These are phyloP conservation scores for Stigmatopora nigra DNA, from an alignment of 2,113 vertebrate genomes.

Conservation along the genomic window DNA sequence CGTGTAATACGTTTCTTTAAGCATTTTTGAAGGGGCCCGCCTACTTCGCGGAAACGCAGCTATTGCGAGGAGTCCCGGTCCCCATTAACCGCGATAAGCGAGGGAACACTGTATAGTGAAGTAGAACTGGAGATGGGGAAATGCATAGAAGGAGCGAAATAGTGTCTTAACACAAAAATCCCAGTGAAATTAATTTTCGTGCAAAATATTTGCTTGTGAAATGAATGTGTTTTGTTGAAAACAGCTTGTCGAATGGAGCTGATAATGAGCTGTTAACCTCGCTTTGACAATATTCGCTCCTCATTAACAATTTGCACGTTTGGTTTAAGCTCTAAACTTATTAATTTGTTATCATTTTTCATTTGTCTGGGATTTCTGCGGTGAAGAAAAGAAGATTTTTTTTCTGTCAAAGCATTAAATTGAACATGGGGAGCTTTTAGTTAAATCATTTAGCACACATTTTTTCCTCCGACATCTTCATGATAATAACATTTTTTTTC, in stretches of 20 bases:
- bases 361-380: constrained; percentile 22
- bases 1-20: too few relatives aligned
- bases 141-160: neutral
- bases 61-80: too few relatives aligned
- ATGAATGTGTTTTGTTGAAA: constrained; percentile 20
- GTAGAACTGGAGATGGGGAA: constrained; percentile 20
- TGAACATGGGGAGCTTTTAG: constrained; percentile 8
- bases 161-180: neutral
- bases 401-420: constrained; percentile 21
- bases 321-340: constrained; percentile 32
- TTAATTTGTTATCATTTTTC: constrained; percentile 41
- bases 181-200: constrained; percentile 18
- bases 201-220: constrained; percentile 20
- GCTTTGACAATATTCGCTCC: constrained; percentile 27
- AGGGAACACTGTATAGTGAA: constrained; percentile 45
- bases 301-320: constrained; percentile 54
- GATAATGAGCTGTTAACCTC: constrained; percentile 37
- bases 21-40: too few relatives aligned
- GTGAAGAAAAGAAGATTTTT: constrained; percentile 8
- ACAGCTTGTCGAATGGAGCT: constrained; percentile 6
- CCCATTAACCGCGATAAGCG: too few relatives aligned
- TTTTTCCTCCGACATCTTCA: neutral
- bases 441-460: constrained; percentile 16
- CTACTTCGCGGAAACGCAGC: too few relatives aligned
- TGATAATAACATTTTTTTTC: neutral